Evolutionary conservation across 2,797 vertebrate genomes (phyloP).

Genomic region (Acipenser ruthenus): DNA sequence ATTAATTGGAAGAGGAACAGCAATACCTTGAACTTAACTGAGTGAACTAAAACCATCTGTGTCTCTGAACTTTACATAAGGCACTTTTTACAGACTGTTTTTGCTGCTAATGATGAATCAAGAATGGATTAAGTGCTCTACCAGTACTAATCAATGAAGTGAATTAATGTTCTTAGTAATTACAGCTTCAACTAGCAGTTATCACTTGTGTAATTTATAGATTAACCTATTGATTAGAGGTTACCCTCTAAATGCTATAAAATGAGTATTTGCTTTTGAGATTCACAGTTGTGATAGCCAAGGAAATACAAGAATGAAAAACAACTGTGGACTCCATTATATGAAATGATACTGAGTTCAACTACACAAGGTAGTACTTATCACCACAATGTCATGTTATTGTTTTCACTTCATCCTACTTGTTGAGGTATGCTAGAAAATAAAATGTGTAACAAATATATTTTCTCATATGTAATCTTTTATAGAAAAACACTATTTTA

Average conservation of each 20-base stretch:
- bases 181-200: conserved; percentile 59
- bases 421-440: too few species aligned
- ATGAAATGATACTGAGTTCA: too few species aligned
- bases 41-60: conserved; percentile 32
- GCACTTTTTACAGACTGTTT: conserved; percentile 45
- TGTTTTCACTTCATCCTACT: too few species aligned
- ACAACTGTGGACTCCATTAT: too few species aligned
- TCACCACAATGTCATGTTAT: too few species aligned
- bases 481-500: too few species aligned
- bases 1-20: conserved; percentile 9
- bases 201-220: conserved; percentile 61
- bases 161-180: conserved; percentile 66
- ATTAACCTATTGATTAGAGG: conserved; percentile 66
- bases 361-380: too few species aligned
- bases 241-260: conserved; percentile 38
- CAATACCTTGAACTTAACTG: conserved; percentile 34
- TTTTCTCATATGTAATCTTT: too few species aligned
- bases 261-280: too few species aligned
- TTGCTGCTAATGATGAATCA: conserved; percentile 39
- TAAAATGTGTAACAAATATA: too few species aligned
- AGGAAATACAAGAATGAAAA: too few species aligned
- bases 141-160: conserved; percentile 55
- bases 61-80: conserved; percentile 37
- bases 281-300: too few species aligned
- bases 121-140: conserved; percentile 30